Conservation (phyloP, 2,888 invertebrate species). For the Oeneis ivallda region DNA sequence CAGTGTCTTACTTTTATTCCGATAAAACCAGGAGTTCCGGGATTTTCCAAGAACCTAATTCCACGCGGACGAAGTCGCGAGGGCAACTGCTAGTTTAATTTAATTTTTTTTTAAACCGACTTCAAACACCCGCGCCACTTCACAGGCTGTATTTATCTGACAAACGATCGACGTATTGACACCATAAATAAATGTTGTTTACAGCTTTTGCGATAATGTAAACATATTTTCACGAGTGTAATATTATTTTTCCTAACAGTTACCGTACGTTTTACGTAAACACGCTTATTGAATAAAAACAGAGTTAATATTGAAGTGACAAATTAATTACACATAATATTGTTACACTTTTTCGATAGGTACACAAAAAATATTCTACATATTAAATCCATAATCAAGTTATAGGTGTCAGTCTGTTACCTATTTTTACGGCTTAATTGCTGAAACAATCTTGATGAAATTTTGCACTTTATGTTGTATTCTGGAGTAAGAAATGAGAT, state of each 20-base stretch:
- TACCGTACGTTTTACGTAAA: neutral
- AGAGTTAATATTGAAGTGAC: neutral
- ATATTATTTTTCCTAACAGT: conserved; percentile 2
- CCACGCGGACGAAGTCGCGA: no score
- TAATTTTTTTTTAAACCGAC: no score
- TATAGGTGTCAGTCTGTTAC: no score
- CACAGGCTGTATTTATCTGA: conserved; percentile 14
- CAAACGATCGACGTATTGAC: conserved; percentile 13
- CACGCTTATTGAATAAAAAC: neutral
- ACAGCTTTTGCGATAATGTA: conserved; percentile 10
- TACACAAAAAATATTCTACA: no score
- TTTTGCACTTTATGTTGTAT: neutral
- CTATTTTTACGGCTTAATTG: no score
- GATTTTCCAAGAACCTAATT: no score
- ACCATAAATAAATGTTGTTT: conserved; percentile 16
- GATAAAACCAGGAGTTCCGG: no score
- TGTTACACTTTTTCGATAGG: neutral
- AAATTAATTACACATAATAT: neutral
- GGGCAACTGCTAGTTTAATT: no score
- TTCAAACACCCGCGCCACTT: neutral
- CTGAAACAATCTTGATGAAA: no score
- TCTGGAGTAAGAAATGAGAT: no score
- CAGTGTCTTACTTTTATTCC: no score
- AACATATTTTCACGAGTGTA: conserved; percentile 13
- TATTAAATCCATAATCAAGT: no score